Percentiles rank a stretch among this genome's conserved stretches.
phyloP scores from a whole-genome alignment of 2,888 invertebrate species.

The Spialia ferax region DNA sequence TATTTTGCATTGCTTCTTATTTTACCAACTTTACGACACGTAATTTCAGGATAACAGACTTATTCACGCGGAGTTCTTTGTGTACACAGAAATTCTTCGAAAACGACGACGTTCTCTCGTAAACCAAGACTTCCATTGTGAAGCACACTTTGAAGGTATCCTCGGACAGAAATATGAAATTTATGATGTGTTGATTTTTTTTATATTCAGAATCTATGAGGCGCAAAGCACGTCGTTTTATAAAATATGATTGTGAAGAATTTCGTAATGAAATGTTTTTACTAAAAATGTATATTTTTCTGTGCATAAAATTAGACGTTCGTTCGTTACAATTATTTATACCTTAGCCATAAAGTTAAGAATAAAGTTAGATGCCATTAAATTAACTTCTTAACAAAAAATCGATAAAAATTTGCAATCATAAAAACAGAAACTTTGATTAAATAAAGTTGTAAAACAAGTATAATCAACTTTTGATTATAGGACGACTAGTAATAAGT shows the following conservation, averaged over 20 bases:
- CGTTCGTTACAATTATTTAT: too few species aligned
- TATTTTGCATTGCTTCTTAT: background rate
- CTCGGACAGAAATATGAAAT: conserved; percentile 67
- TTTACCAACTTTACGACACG: conserved; percentile 17
- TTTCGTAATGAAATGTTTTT: background rate
- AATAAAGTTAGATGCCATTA: too few species aligned
- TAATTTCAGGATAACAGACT: conserved; percentile 56
- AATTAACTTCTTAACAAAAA: too few species aligned
- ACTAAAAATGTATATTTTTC: too few species aligned
- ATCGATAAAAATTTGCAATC: too few species aligned
- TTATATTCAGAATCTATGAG: conserved; percentile 18
- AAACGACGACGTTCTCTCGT: conserved; percentile 59
- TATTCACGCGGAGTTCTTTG: conserved; percentile 62
- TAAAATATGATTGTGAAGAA: background rate
- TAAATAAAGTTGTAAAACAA: too few species aligned
- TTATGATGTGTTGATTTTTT: conserved; percentile 46
- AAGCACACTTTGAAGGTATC: conserved; percentile 57
- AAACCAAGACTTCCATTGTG: conserved; percentile 66
- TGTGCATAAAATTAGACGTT: too few species aligned
- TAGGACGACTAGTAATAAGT: too few species aligned
- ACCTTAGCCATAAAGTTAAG: too few species aligned
- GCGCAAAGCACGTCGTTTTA: background rate
- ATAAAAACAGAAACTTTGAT: too few species aligned
- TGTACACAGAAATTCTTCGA: conserved; percentile 62
- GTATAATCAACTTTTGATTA: too few species aligned